Conservation (phyloP, 2,113 vertebrate genomes). For the Pelmatolapia mariae region DNA sequence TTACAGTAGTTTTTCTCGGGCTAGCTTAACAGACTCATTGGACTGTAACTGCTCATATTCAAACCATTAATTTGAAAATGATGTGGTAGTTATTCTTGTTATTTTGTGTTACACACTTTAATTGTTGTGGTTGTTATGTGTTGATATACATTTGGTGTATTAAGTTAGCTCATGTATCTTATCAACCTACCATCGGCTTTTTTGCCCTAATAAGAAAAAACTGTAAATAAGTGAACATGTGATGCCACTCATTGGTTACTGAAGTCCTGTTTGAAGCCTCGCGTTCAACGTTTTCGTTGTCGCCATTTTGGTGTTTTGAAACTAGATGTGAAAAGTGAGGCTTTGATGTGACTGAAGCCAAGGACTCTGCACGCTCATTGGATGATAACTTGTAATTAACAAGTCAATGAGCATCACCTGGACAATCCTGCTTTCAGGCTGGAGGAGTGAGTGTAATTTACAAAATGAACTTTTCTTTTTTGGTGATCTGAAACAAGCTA, state of each 20-base stretch:
- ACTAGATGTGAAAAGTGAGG: not conserved
- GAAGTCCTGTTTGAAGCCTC: not conserved
- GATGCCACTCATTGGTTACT: not conserved
- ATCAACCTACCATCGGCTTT: not conserved
- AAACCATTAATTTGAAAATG: not conserved
- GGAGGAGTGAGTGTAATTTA: not conserved
- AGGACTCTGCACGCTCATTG: not conserved
- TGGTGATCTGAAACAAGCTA: not conserved
- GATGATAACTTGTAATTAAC: not conserved
- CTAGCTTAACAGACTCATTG: not conserved
- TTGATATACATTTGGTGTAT: not conserved
- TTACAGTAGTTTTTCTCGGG: not conserved
- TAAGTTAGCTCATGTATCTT: not conserved
- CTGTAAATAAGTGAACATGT: not conserved
- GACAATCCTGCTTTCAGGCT: not conserved
- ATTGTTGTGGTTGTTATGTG: not conserved
- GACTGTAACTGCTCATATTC: not conserved
- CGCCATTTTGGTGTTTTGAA: not conserved
- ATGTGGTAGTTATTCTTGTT: not conserved
- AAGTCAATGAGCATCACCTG: not conserved
- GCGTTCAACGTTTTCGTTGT: accelerated
- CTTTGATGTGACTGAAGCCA: not conserved
- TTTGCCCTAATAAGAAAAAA: not conserved
- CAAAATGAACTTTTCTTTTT: not conserved
- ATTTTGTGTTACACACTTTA: not conserved